Conservation (phyloP, 2,888 invertebrate species). For the Hirtodrosophila cameraria region DNA sequence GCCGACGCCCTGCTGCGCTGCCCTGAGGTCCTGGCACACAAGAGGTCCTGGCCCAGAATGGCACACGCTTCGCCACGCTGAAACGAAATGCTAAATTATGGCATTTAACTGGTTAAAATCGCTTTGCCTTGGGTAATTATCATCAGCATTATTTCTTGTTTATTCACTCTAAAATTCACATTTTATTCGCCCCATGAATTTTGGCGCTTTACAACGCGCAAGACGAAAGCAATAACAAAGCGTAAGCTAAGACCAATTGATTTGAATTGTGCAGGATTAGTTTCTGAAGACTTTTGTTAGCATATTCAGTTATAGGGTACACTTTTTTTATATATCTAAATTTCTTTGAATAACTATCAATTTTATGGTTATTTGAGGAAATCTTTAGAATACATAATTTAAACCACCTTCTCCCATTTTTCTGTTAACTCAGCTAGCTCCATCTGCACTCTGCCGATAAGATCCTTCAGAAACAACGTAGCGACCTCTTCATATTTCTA, state of each 20-base stretch:
- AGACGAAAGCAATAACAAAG: background rate
- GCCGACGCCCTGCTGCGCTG: conserved; percentile 36
- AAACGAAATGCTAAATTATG: conserved; percentile 76
- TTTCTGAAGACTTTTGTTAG: background rate
- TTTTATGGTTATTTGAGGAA: too few species aligned
- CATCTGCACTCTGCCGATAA: too few species aligned
- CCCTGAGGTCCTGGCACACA: conserved; percentile 14
- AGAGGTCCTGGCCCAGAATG: conserved; percentile 31
- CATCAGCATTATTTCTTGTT: conserved; percentile 75
- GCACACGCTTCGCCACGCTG: conserved; percentile 37
- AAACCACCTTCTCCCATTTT: too few species aligned
- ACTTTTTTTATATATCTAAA: too few species aligned
- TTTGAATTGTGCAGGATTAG: conserved; percentile 15
- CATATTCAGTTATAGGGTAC: background rate
- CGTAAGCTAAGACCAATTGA: conserved; percentile 17
- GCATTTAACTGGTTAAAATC: conserved; percentile 71
- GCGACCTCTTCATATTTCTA: too few species aligned
- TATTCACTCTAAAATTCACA: conserved; percentile 74
- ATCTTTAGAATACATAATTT: too few species aligned
- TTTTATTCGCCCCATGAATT: conserved; percentile 67
- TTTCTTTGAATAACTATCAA: too few species aligned
- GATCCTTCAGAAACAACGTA: too few species aligned
- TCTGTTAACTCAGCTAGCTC: too few species aligned
- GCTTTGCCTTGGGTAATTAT: conserved; percentile 73
- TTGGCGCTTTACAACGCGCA: conserved; percentile 24